phyloP scores from a whole-genome alignment of 2,113 vertebrate genomes.

The Festucalex cinctus region DNA sequence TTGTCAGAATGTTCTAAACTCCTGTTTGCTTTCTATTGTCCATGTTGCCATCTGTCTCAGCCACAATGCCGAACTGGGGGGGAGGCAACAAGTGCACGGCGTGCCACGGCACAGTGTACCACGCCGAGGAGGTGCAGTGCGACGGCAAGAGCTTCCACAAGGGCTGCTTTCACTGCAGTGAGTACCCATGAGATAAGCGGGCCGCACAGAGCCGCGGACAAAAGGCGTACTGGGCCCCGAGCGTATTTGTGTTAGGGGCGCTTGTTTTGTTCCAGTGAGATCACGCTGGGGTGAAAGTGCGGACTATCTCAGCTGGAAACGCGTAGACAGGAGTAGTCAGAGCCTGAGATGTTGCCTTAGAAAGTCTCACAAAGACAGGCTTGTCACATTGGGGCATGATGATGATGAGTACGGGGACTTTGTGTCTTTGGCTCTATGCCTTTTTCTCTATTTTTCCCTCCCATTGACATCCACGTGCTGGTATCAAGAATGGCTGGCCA shows the following conservation, averaged over 20 bases:
- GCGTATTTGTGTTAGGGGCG: neutral
- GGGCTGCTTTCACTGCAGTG: constrained; percentile 93
- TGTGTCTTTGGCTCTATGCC: constrained; percentile 3
- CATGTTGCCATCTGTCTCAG: constrained; percentile 26
- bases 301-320: too few species aligned
- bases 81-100: constrained; percentile 88
- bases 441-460: constrained; percentile 13
- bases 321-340: too few species aligned
- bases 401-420: neutral
- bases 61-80: constrained; percentile 91
- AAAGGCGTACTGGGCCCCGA: neutral
- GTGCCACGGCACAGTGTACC: constrained; percentile 85
- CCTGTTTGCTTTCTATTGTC: neutral
- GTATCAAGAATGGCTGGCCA: neutral
- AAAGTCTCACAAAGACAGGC: constrained; percentile 36
- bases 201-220: neutral
- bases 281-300: constrained; percentile 3
- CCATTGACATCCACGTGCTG: constrained; percentile 3
- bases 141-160: constrained; percentile 91
- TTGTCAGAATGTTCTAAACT: neutral
- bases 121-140: constrained; percentile 92
- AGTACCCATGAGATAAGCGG: constrained; percentile 63
- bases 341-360: neutral
- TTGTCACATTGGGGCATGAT: constrained; percentile 5
- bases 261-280: neutral